Conservation (phyloP, 23 tunicate species). For the Phallusia fumigata region DNA sequence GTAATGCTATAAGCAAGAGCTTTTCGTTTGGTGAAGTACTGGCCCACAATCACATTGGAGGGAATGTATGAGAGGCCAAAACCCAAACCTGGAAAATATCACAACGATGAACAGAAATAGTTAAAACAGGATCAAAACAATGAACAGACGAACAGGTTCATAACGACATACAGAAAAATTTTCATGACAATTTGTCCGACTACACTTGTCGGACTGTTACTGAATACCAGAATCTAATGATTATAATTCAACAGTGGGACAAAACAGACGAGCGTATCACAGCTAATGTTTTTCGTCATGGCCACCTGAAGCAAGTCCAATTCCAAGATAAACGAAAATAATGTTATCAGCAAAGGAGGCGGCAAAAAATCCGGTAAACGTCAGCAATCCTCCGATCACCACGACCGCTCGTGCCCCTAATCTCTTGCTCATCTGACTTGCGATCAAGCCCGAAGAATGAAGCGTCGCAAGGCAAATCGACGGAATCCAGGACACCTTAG, state of each 20-base stretch:
- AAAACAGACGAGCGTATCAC: no score
- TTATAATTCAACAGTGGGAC: no score
- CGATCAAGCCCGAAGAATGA: slow-evolving; percentile 27
- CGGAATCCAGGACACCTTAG: slow-evolving; percentile 41
- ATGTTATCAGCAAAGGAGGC: slow-evolving; percentile 26
- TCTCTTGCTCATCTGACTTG: slow-evolving; percentile 21
- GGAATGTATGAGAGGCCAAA: slow-evolving; percentile 43
- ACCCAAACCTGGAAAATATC: slow-evolving; percentile 25
- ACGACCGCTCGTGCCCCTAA: slow-evolving; percentile 26
- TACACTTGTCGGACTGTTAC: no score
- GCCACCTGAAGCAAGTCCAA: slow-evolving; percentile 35
- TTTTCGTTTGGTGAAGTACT: slow-evolving; percentile 22
- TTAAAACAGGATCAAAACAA: no score
- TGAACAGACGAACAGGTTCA: no score
- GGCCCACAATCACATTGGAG: slow-evolving; percentile 32
- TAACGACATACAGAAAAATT: no score
- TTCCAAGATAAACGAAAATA: slow-evolving; percentile 25
- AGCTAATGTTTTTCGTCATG: no score
- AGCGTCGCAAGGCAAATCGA: slow-evolving; percentile 33
- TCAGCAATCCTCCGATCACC: slow-evolving; percentile 34
- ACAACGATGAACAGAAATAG: background rate
- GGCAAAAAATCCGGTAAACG: slow-evolving; percentile 23
- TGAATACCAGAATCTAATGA: no score
- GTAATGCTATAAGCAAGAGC: slow-evolving; percentile 34
- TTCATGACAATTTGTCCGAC: no score